Base-by-base conservation (phyloP, 2,888 invertebrate species). In the Papilio gigon region DNA sequence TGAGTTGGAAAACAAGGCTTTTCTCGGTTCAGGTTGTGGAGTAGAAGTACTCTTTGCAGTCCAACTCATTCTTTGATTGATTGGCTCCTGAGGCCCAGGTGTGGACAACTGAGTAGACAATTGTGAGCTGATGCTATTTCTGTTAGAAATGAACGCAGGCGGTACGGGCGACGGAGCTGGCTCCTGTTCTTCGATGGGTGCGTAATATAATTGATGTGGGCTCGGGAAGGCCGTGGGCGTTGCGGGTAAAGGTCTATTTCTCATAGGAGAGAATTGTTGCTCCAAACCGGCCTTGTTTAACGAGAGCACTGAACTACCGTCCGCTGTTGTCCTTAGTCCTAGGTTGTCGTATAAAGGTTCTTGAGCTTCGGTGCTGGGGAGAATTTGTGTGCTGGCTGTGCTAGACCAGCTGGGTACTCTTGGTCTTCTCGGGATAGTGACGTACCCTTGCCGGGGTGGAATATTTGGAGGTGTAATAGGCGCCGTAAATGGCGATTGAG, bases 261-360 rank as follows among this genome's bases (percentile, higher is more conserved):
- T 93, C 94, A 95, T 94, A 14, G 93, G 93, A 64, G 88, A 93
- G 73, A 90, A 92, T 61, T 85, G 92, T 14, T 82, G 85, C 76
- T 93, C 92, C 71, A 93, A 83, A 9, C 94, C 94, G 27, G 94
- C 92, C 87, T 96, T 96, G 83, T 96, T 96, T 67, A 97, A 84
- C 67, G 96, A 96, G 37, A 96, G 86, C 12, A 94, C 94, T 3
- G 96, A 96, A 81, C 96, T 96, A n/a, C 97, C 97, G 73, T 96
- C 95, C 20, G 96, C 97, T 20, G 97, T 97, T 20, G 97, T 97
- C 64, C 97, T 93, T 20, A 95, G 87, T 0, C 97, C 97, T 59
- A 97, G 88, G 82, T 97, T 97, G 81, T 97, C 97, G 82, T 97
- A 97, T 27, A 97, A 93, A 0, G 97, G 97, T 79, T 97, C 96